Base-by-base conservation (phyloP, 2,888 invertebrate genomes). In the Microctonus brassicae region DNA sequence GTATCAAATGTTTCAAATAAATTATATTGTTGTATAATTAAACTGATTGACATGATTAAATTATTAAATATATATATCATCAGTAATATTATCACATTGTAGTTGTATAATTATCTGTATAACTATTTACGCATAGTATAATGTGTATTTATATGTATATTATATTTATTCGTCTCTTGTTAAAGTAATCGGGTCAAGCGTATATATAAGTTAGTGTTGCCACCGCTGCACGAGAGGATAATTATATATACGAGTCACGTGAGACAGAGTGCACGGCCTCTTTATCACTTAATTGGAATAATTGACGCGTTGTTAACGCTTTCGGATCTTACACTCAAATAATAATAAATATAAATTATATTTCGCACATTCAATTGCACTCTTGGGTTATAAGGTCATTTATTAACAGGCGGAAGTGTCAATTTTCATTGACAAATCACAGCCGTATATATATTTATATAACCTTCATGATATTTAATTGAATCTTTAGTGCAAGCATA, bases 141-240 rank as follows among this genome's bases (percentile, higher is more conserved):
- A 29, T 29, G 7, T 29, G 7, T 29, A 29, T 29, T 5, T 29
- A 29, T 11, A 26, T n/a, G 26, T 24, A 24, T 22, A 26, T n/a
- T 13, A n/a, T 5, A 26, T 10, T 57, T 66, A 22, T 47, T 57
- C 57, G 42, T 72, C 69, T 26, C 71, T 76, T 67, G 69, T 73
- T 76, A 29, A 64, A 72, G 69, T 72, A 76, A 76, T 73, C 70
- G 73, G 73, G 76, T 76, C 76, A 75, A 76, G 75, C 72, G n/a
- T n/a, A n/a, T n/a, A n/a, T n/a, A 17, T 5, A 73, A 71, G 67
- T 72, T 67, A 64, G 71, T 70, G 72, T 58, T 71, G 63, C 69
- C 70, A 60, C 71, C 52, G 42, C 42, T n/a, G 13, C 17, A 17
- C 17, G 47, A 47, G 39, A 4, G n/a, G 13, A 39, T n/a, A 6